These are phyloP conservation scores for Myathropa florea DNA, from an alignment of 2,888 invertebrate genomes.

Conservation along the genomic window DNA sequence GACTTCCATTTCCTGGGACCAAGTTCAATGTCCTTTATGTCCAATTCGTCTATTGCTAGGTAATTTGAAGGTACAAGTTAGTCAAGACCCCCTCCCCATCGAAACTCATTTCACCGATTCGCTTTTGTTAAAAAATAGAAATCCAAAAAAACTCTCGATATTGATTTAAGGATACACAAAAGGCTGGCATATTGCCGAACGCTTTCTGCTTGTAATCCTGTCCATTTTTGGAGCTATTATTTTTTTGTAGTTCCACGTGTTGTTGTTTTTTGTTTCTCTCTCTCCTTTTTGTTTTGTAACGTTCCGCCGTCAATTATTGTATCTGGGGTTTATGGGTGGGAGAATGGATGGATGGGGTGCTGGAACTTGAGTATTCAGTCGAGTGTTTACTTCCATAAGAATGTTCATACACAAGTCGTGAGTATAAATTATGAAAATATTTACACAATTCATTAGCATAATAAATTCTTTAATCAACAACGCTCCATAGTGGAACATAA, in stretches of 20 bases:
- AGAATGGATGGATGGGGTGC: not conserved
- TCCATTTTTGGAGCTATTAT: not conserved
- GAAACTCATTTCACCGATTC: no score
- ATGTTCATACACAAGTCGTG: constrained; percentile 1
- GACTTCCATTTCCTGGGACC: not conserved
- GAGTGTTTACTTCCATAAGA: constrained; percentile 12
- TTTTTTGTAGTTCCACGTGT: constrained; percentile 14
- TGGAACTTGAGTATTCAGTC: constrained; percentile 7
- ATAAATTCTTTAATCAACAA: constrained; percentile 43
- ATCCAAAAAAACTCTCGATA: not conserved
- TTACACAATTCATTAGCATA: constrained; percentile 54
- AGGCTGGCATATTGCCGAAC: constrained; percentile 2
- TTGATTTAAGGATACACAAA: constrained; percentile 1
- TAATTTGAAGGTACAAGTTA: not conserved
- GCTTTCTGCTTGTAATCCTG: constrained; percentile 2
- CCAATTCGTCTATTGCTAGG: not conserved
- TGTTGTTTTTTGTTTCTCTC: not conserved
- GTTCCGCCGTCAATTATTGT: not conserved
- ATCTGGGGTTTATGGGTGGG: not conserved
- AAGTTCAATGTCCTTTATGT: constrained; percentile 5
- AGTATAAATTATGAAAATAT: constrained; percentile 51
- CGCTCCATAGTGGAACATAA: not conserved
- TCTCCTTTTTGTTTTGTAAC: not conserved
- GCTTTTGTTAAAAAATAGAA: no score
- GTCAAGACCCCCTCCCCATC: not conserved